These are phyloP conservation scores for Diadromus collaris DNA, from an alignment of 2,888 invertebrate species.

Conservation along the genomic window DNA sequence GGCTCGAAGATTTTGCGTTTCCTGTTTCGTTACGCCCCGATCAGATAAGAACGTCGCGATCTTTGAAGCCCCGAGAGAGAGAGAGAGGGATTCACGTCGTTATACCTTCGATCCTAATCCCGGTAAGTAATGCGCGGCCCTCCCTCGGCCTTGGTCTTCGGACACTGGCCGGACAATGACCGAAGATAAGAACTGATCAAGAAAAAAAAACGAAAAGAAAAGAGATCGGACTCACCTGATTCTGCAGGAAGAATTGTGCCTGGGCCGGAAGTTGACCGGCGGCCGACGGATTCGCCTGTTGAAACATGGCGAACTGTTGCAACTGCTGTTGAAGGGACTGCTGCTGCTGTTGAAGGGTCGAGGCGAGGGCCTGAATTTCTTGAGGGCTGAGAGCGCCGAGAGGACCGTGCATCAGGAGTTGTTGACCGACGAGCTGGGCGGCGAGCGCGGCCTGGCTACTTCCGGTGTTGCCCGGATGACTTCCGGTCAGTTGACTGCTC, in stretches of 20 bases:
- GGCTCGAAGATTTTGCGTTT: not conserved
- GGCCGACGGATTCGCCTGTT: conserved; percentile 81
- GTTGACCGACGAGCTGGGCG: conserved; percentile 79
- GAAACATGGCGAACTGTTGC: conserved; percentile 86
- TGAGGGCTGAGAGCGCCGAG: conserved; percentile 75
- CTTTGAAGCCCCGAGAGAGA: not conserved
- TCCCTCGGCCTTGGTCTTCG: conserved; percentile 7
- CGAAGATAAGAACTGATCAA: not conserved
- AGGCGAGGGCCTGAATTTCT: conserved; percentile 81
- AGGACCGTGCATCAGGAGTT: conserved; percentile 78
- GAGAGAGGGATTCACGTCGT: conserved; percentile 16
- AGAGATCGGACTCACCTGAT: conserved; percentile 82
- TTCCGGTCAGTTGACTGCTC: conserved; percentile 80
- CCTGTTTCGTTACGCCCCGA: conserved; percentile 15
- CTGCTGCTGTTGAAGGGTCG: conserved; percentile 84
- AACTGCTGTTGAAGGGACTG: conserved; percentile 84
- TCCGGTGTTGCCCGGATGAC: conserved; percentile 73
- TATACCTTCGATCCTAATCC: conserved; percentile 26
- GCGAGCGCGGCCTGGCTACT: conserved; percentile 78
- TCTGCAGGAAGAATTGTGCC: conserved; percentile 89
- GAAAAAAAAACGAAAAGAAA: conserved; percentile 24
- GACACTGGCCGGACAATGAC: no score
- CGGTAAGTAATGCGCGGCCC: conserved; percentile 22
- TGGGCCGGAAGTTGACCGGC: conserved; percentile 82
- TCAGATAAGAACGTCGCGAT: conserved; percentile 40